Base-by-base conservation (phyloP, 2,888 invertebrate species). In the Bugulina stolonifera region DNA sequence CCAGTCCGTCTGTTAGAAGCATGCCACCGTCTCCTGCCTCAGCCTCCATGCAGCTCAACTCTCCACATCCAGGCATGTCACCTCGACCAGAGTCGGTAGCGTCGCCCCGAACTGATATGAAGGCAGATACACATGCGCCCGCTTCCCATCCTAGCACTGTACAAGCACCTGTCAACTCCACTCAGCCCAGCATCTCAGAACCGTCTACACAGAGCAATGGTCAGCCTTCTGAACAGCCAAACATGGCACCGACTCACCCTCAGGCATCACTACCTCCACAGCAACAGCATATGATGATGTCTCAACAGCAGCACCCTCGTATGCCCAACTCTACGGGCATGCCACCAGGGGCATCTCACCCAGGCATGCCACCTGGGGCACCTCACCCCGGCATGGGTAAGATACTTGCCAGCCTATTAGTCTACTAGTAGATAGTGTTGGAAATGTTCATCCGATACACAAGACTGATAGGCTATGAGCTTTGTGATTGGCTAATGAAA, bases 21-120 rank as follows among this genome's bases (percentile, higher is more conserved):
- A 64, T 64, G 64, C 64, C 64, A 2, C 64, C 64, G 14, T 64
- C 64, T 14, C 64, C 64, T 32, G 27, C 64, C 2, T 29, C 32
- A 5, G 64, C 64, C 10, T n/a, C n/a, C n/a, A n/a, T n/a, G n/a
- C 64, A 64, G 32, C 64, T 64, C 64, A 64, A 64, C 64, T 64
- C 64, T 22, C 64, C 64, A 64, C 64, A 34, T 32, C 64, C 64
- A 3, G 64, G 64, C 29, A 22, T 64, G 22, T 64, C 64, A 3
- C 64, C 64, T 27, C 64, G 34, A 22, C 64, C 64, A 27, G 64
- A 64, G 64, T 64, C 64, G 25, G 64, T 64, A 14, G 27, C 64
- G 18, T 64, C 64, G 2, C 64, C 64, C n/a, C 64, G 64, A 10
- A 64, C 64, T 29, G 64, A 64, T n/a, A 14, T 27, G 2, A 27